Evolutionary conservation across 2,113 vertebrate species (phyloP), one percentile per base, ranked within the genome.

Genomic region (Phaethon lepturus): DNA sequence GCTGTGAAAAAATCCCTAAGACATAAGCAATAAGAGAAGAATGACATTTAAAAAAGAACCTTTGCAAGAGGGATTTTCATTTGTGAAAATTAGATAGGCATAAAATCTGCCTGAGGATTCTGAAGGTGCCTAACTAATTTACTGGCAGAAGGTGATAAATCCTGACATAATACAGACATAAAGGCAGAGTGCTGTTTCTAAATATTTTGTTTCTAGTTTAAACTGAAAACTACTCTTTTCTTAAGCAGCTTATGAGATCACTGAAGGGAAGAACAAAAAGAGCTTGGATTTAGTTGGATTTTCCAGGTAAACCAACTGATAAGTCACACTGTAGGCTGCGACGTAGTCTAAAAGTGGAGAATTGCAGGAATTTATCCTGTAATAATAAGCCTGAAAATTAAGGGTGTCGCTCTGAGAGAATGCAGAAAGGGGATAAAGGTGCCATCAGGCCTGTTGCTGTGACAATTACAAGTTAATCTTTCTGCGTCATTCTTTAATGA

Each of bases 121-220:
- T 81, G 47, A 74, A 71, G 35, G 20, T 60, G 33, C 29, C 73
- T 59, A 52, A 60, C 42, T 92, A 74, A 71, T 95, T 91, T 95
- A 81, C 59, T 71, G 31, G 12, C 59, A 88, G 59, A 35, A 91
- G 33, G 18, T 85, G 56, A 78, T 78, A 94, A 91, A 95, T 64
- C 77, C 69, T 75, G 64, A 66, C 47, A 87, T 78, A 91, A 89
- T 64, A 81, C 52, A 91, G 33, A 55, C 56, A 47, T 11, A 74
- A 68, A 73, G 17, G 59, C 75, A 80, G 47, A 74, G 5, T 44
- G 59, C 28, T 87, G 15, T 67, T 94, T 78, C 80, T 91, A 87
- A 95, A 89, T 91, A 71, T 67, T 96, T 96, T 87, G 28, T 74
- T 95, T 91, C 73, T 52, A 59, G n/a, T 84, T 91, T 84, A 75